phyloP scores from a whole-genome alignment of 2,113 vertebrate species.

The Cichladusa arquata region DNA sequence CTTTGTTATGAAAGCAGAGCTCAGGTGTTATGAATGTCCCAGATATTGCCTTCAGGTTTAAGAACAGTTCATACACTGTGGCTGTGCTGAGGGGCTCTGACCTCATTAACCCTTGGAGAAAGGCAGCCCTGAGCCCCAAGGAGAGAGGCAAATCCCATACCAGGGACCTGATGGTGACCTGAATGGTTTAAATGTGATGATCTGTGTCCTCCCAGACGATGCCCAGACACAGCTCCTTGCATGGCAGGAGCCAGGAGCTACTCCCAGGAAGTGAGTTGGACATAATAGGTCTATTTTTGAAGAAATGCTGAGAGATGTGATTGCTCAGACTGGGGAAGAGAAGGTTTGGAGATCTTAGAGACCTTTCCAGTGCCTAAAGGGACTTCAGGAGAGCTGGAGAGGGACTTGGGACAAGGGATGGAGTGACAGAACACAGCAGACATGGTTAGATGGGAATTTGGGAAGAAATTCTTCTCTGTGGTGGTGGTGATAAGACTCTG shows the following conservation, averaged over 20 bases:
- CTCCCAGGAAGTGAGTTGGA: background rate
- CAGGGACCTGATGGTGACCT: background rate
- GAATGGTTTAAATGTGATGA: background rate
- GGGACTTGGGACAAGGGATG: too few species aligned
- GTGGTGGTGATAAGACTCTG: background rate
- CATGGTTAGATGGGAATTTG: background rate
- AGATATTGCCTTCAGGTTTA: background rate
- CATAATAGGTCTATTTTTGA: background rate
- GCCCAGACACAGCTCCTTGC: background rate
- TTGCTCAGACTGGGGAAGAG: background rate
- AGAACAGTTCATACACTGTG: background rate
- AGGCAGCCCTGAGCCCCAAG: background rate
- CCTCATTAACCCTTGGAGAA: background rate
- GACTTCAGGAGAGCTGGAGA: background rate
- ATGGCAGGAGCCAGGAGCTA: background rate
- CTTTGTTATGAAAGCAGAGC: background rate
- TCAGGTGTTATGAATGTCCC: background rate
- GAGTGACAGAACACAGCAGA: rapidly evolving
- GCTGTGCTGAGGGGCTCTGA: background rate
- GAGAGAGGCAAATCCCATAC: background rate
- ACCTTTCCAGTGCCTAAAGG: rapidly evolving
- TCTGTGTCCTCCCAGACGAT: background rate
- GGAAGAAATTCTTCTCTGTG: background rate
- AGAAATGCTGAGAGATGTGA: background rate
- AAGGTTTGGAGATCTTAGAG: background rate